Evolutionary conservation across 2,888 invertebrate genomes (phyloP), one percentile per base, ranked within the genome.

Genomic region (Amphipoea oculea): DNA sequence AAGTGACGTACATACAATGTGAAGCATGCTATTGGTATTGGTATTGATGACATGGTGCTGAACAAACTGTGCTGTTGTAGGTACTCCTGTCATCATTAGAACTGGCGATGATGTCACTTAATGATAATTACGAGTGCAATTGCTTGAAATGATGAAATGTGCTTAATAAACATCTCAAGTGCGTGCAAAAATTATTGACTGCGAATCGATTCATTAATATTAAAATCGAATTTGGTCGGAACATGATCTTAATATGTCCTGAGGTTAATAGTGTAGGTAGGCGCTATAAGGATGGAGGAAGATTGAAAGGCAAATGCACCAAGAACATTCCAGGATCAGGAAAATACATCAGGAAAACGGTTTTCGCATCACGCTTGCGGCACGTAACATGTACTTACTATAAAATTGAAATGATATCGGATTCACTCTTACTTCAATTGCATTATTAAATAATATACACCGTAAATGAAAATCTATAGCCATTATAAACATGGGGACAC

Each of bases 81-180:
- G 62, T 71, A 60, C 23, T 65, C 3, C 62, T 73, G 78, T 72
- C 87, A 80, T 79, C 80, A 78, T 73, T 79, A 63, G 9, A 79
- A 86, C 71, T n/a, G 86, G 73, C 81, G 79, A 80, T 89, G 88
- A 86, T 81, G 88, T 86, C 85, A 85, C 66, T 69, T n/a, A 6
- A 42, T 36, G 69, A 67, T 77, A 73, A 75, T 83, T 74, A 79
- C 83, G 78, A 86, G 79, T 86, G 82, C 78, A 84, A 85, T 83
- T 74, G 6, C 71, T 66, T 69, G 29, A 51, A 71, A 71, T 72
- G 12, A 69, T 69, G 29, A 51, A 71, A 71, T 72, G 12, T 57
- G 60, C 51, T 40, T 40, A 40, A 36, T 42, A 23, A 67, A 70
- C 40, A 73, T 48, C 60, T 63, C 29, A 23, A 76, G 54, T 73